These are phyloP conservation scores for Crocuta crocuta DNA, from an alignment of 2,113 vertebrate species.

Conservation along the genomic window DNA sequence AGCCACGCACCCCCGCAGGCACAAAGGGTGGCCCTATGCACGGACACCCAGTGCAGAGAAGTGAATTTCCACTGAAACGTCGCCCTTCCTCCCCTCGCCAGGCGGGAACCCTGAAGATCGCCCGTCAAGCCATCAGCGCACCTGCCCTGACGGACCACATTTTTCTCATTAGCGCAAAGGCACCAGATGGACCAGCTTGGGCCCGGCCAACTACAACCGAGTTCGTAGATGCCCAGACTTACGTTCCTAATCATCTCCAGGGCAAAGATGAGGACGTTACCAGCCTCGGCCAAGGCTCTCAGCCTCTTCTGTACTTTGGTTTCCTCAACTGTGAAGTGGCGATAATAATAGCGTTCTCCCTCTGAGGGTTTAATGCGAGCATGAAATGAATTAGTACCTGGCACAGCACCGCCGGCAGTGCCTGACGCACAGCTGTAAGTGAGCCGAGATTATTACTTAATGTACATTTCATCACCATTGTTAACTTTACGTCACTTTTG, in stretches of 20 bases:
- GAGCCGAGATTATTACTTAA: neutral
- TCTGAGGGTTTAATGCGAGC: neutral
- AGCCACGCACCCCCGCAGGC: fast-evolving
- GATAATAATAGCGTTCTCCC: neutral
- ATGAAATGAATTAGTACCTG: neutral
- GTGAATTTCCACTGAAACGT: fast-evolving
- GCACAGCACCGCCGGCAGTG: no score
- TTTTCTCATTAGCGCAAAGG: neutral
- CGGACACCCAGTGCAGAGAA: neutral
- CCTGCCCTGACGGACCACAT: neutral
- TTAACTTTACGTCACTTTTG: neutral
- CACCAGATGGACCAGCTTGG: neutral
- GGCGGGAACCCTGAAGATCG: fast-evolving
- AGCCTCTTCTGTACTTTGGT: fast-evolving
- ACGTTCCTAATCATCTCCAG: neutral
- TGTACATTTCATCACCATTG: neutral
- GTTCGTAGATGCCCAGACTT: no score
- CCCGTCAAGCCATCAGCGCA: neutral
- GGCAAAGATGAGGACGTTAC: neutral
- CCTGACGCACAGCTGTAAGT: neutral
- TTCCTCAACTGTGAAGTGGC: neutral
- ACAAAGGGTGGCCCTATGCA: fast-evolving
- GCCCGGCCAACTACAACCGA: fast-evolving
- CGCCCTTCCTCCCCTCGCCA: neutral
- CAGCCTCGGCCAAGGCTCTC: neutral